A percentile compares a stretch with the other conserved stretches of the same genome.
These are phyloP conservation scores for Parnassius glacialis DNA, from an alignment of 2,888 invertebrate species.

Conservation along the genomic window DNA sequence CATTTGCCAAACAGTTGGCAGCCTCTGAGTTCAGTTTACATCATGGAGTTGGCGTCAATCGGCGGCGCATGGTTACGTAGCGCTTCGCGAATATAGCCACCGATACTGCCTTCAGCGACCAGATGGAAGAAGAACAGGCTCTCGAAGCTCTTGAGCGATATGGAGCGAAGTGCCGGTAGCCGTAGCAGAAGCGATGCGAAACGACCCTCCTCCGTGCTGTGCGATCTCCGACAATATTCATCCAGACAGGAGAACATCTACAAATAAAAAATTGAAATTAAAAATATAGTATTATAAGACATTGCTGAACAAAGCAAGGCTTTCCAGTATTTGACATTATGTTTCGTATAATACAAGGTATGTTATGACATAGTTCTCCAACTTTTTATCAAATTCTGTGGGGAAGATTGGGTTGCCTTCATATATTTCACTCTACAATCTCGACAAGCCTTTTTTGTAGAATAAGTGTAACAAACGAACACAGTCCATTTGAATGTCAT, in stretches of 20 bases:
- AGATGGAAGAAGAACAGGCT: constrained; percentile 97
- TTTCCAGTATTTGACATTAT: no score
- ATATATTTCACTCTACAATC: no score
- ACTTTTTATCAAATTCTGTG: no score
- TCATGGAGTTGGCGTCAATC: constrained; percentile 58
- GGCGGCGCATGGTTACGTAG: constrained; percentile 83
- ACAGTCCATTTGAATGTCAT: no score
- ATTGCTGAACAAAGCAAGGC: no score
- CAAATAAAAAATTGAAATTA: constrained; percentile 1
- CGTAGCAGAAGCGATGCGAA: constrained; percentile 96
- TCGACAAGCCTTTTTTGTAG: no score
- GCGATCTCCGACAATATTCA: constrained; percentile 94
- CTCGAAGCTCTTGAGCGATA: constrained; percentile 96
- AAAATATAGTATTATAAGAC: constrained; percentile 20
- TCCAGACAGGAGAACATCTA: constrained; percentile 94
- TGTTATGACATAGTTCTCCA: no score
- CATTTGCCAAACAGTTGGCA: background rate
- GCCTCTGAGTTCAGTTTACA: constrained; percentile 33
- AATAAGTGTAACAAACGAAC: no score
- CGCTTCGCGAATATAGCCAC: constrained; percentile 91
- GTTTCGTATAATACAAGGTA: no score
- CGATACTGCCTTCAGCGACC: constrained; percentile 92
- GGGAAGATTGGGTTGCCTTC: no score
- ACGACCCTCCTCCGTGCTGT: constrained; percentile 95
- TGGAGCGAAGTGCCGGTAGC: constrained; percentile 93